phyloP scores from a whole-genome alignment of 2,113 vertebrate genomes.

The Colossoma macropomum region DNA sequence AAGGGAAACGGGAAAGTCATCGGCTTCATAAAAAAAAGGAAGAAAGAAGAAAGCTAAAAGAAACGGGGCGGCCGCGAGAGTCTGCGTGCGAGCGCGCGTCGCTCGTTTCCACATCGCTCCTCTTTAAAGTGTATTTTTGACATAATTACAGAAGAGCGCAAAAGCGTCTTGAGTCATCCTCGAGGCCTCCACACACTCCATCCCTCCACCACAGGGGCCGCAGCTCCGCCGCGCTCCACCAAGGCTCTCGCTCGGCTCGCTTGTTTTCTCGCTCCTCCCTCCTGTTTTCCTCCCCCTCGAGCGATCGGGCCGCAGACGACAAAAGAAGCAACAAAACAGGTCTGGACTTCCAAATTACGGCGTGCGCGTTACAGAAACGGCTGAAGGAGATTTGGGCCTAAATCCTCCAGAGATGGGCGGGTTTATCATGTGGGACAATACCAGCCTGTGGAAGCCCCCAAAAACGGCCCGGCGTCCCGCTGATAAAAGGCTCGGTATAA shows the following conservation, averaged over 20 bases:
- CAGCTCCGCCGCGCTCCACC: slow-evolving; percentile 51
- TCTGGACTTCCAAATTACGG: slow-evolving; percentile 33
- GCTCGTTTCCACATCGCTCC: slow-evolving; percentile 71
- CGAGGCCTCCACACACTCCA: slow-evolving; percentile 52
- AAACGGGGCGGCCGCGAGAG: background rate
- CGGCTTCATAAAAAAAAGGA: background rate
- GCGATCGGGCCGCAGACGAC: slow-evolving; percentile 20
- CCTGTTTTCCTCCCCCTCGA: slow-evolving; percentile 43
- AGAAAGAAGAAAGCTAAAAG: background rate
- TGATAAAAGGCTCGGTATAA: slow-evolving; percentile 44
- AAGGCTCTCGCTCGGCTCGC: slow-evolving; percentile 46
- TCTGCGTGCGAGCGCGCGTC: slow-evolving; percentile 59
- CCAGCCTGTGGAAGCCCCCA: slow-evolving; percentile 10
- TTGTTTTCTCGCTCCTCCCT: slow-evolving; percentile 19
- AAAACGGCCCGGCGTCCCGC: slow-evolving; percentile 19
- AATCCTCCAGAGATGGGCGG: slow-evolving; percentile 26
- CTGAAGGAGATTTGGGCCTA: background rate
- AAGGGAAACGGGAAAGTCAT: slow-evolving; percentile 43
- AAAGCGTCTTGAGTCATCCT: slow-evolving; percentile 55
- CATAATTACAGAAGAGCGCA: slow-evolving; percentile 77
- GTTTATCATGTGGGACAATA: slow-evolving; percentile 45
- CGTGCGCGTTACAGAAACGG: slow-evolving; percentile 23
- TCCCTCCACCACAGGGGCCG: slow-evolving; percentile 56
- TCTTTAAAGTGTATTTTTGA: slow-evolving; percentile 76
- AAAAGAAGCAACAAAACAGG: slow-evolving; percentile 35